Conservation (phyloP, 2,888 invertebrate species). For the Smittia sp. region DNA sequence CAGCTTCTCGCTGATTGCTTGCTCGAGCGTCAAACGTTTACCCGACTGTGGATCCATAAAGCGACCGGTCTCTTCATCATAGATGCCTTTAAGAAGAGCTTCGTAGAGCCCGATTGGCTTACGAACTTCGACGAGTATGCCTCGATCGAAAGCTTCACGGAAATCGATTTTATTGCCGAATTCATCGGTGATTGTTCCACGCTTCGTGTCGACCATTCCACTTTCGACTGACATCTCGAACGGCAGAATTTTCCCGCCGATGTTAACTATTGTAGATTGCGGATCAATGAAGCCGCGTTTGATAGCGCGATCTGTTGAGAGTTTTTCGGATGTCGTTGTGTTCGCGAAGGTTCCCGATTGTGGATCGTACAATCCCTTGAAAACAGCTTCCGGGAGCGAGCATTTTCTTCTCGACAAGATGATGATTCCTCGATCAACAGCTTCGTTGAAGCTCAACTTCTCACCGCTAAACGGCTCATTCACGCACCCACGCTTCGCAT, state of each 20-base stretch:
- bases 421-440: constrained; percentile 77
- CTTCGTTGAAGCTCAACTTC: constrained; percentile 76
- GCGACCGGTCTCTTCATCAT: constrained; percentile 71
- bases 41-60: constrained; percentile 82
- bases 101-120: constrained; percentile 79
- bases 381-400: constrained; percentile 84
- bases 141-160: constrained; percentile 80
- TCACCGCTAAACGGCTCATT: constrained; percentile 71
- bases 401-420: constrained; percentile 79
- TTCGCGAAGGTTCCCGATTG: constrained; percentile 78
- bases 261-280: constrained; percentile 79
- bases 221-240: constrained; percentile 79
- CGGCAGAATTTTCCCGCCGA: constrained; percentile 75
- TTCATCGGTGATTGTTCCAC: constrained; percentile 65
- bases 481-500: constrained; percentile 75
- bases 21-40: constrained; percentile 71
- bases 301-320: constrained; percentile 80
- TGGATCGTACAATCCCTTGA: constrained; percentile 85
- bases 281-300: constrained; percentile 80
- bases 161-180: constrained; percentile 69
- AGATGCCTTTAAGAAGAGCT: constrained; percentile 76
- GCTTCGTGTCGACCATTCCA: constrained; percentile 71
- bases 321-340: constrained; percentile 73
- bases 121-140: constrained; percentile 75
- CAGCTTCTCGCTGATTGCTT: constrained; percentile 77